These are phyloP conservation scores for Marcusenius ussheri DNA, from an alignment of 2,113 vertebrate genomes.

Conservation along the genomic window DNA sequence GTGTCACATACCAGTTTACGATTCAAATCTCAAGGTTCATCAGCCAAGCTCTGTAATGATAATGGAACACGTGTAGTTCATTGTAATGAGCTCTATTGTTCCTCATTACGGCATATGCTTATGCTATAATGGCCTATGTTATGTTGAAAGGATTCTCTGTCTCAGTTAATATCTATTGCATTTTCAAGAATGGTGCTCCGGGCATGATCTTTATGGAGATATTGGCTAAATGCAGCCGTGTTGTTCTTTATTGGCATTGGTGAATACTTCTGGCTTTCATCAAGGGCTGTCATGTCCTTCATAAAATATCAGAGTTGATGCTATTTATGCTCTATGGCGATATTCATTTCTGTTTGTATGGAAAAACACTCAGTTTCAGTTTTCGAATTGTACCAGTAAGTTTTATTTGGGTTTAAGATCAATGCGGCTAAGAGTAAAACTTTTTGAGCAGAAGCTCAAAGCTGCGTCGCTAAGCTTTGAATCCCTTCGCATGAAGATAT, in stretches of 20 bases:
- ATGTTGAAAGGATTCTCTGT: background rate
- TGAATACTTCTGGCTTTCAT: background rate
- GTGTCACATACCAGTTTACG: background rate
- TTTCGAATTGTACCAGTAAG: background rate
- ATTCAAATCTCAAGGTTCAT: constrained; percentile 4
- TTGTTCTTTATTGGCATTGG: background rate
- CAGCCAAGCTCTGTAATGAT: background rate
- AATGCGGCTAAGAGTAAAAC: background rate
- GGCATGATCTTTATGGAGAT: background rate
- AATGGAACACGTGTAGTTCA: constrained; percentile 5
- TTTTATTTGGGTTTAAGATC: background rate
- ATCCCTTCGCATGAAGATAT: constrained; percentile 1
- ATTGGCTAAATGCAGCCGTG: background rate
- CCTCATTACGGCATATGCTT: background rate
- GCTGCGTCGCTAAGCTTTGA: background rate
- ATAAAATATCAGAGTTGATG: background rate
- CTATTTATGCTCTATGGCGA: background rate
- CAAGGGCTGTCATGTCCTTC: background rate
- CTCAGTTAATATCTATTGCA: background rate
- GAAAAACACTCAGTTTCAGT: background rate
- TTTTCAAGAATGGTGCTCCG: background rate
- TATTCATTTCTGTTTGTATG: background rate
- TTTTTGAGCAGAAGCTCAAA: background rate
- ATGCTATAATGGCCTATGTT: constrained; percentile 3
- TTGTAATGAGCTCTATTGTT: constrained; percentile 5